Conservation (phyloP, 2,797 vertebrate genomes). For the Odontamblyopus rebecca region DNA sequence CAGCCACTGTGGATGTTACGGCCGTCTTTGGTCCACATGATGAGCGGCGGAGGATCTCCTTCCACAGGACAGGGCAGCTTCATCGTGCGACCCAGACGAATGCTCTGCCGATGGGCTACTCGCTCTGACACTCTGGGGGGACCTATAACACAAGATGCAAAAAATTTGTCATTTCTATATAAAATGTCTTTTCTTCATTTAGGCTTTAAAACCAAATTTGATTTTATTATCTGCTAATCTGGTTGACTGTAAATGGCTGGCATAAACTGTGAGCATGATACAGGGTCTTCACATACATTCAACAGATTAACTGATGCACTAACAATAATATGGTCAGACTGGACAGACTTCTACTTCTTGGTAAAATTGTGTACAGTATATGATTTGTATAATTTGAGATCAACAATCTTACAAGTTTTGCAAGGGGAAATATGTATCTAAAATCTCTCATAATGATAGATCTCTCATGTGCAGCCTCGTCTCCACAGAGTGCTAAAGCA, state of each 20-base stretch:
- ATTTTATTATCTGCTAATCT: not conserved
- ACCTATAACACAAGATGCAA: slow-evolving; percentile 68
- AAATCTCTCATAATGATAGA: not conserved
- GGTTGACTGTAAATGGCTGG: too few species aligned
- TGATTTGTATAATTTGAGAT: too few species aligned
- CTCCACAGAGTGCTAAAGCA: not conserved
- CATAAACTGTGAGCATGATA: too few species aligned
- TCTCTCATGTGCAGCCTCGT: not conserved
- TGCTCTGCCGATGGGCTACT: slow-evolving; percentile 87
- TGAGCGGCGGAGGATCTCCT: slow-evolving; percentile 81
- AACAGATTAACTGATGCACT: too few species aligned
- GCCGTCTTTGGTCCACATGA: slow-evolving; percentile 85
- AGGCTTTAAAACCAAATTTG: not conserved
- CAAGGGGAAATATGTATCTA: not conserved
- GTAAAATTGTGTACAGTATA: too few species aligned
- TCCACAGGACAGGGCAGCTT: slow-evolving; percentile 83
- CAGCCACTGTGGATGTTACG: slow-evolving; percentile 93
- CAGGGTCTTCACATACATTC: too few species aligned
- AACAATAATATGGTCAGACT: too few species aligned
- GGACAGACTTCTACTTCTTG: too few species aligned
- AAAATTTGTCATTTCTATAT: not conserved
- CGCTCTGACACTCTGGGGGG: slow-evolving; percentile 91
- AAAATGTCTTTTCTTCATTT: not conserved
- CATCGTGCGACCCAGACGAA: slow-evolving; percentile 78
- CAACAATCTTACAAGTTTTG: too few species aligned